phyloP scores from a whole-genome alignment of 2,797 vertebrate species.

The Tragelaphus oryx region DNA sequence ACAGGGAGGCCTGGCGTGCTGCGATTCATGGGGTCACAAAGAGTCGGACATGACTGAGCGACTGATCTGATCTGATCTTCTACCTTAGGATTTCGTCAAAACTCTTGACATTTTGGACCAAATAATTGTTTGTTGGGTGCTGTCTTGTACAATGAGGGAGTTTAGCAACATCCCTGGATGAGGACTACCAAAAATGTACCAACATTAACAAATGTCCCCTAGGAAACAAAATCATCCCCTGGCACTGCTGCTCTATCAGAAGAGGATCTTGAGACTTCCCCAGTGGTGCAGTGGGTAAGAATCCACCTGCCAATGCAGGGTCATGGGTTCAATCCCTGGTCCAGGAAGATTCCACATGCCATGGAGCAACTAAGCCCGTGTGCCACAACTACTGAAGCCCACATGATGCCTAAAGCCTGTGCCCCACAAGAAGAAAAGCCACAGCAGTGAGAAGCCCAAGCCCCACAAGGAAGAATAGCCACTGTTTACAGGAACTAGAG shows the following conservation, averaged over 20 bases:
- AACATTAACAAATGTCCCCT: not conserved
- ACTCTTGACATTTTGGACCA: not conserved
- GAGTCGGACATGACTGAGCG: too few relatives aligned
- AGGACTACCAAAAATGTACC: not conserved
- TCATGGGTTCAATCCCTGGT: not conserved
- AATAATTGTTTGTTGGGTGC: not conserved
- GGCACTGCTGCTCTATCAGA: not conserved
- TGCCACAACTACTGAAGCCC: not conserved
- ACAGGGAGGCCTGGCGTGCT: too few relatives aligned
- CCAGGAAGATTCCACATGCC: not conserved
- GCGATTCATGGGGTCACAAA: too few relatives aligned
- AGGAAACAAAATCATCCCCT: not conserved
- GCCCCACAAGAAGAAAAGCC: not conserved
- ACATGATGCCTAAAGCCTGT: not conserved
- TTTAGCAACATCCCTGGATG: not conserved
- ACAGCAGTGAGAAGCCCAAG: not conserved
- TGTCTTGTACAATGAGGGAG: not conserved
- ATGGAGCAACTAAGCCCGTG: rapidly evolving
- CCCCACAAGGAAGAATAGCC: not conserved
- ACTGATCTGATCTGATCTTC: too few relatives aligned
- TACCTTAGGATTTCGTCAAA: not conserved
- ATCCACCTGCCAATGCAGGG: not conserved
- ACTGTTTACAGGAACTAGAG: not conserved
- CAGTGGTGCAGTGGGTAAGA: not conserved
- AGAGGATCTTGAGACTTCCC: not conserved